These are phyloP conservation scores for Campoplex nolae DNA, from an alignment of 2,888 invertebrate species.

Conservation along the genomic window DNA sequence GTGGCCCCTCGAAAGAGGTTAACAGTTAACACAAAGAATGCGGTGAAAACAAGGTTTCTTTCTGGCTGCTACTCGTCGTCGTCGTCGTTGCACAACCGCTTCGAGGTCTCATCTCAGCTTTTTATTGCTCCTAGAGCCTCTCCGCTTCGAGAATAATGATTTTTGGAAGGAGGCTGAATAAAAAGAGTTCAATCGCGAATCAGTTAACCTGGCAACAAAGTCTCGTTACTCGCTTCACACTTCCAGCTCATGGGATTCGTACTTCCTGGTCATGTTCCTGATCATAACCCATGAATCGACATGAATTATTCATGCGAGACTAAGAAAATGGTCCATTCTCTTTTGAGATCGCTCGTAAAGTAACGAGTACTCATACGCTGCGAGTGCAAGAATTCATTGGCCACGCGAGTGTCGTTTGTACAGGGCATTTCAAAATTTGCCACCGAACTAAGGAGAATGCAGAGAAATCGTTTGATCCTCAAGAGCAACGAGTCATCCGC, in stretches of 20 bases:
- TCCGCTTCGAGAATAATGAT: constrained; percentile 38
- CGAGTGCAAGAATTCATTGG: constrained; percentile 29
- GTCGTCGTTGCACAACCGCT: constrained; percentile 66
- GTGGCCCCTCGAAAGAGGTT: constrained; percentile 46
- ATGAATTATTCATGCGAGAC: constrained; percentile 39
- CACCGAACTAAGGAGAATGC: not conserved
- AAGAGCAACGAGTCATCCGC: no score
- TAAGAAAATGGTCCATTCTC: constrained; percentile 8
- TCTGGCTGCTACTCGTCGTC: not conserved
- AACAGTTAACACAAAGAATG: constrained; percentile 30
- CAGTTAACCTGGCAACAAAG: constrained; percentile 4
- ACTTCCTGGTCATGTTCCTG: no score
- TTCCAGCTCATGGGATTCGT: constrained; percentile 1
- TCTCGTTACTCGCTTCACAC: not conserved
- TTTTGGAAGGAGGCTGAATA: not conserved
- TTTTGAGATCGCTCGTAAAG: constrained; percentile 3
- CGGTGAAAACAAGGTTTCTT: constrained; percentile 70
- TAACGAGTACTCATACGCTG: constrained; percentile 16
- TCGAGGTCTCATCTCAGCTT: constrained; percentile 69
- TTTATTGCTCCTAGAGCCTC: constrained; percentile 76
- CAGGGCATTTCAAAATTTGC: not conserved
- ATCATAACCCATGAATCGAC: not conserved
- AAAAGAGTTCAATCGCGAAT: not conserved
- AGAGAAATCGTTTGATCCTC: not conserved
- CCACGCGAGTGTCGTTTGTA: not conserved